Evolutionary conservation across 2,888 invertebrate species (phyloP).

Genomic region (Thecophora atra): DNA sequence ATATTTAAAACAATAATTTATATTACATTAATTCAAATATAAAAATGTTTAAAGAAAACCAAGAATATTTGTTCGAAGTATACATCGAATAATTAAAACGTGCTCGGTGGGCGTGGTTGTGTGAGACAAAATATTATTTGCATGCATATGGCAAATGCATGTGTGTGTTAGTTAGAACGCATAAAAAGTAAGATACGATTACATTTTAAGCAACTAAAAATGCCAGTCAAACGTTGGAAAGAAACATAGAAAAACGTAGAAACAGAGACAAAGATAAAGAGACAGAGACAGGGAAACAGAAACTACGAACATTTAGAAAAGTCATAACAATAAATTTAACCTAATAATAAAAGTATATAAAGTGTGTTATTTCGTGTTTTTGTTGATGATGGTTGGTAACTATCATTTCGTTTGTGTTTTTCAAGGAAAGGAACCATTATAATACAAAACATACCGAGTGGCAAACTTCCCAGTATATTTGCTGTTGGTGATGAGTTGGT

Average conservation of each 20-base stretch:
- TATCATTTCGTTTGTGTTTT: slow-evolving; percentile 20
- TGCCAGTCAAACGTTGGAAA: slow-evolving; percentile 12
- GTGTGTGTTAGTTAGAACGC: slow-evolving; percentile 16
- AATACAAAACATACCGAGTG: slow-evolving; percentile 60
- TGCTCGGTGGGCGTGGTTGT: not conserved
- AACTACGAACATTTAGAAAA: slow-evolving; percentile 36
- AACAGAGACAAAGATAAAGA: slow-evolving; percentile 16
- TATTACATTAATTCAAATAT: not conserved
- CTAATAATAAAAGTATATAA: not conserved
- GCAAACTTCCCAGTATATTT: slow-evolving; percentile 64
- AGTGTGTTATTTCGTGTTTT: not conserved
- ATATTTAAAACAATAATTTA: not conserved
- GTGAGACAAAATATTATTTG: slow-evolving; percentile 3
- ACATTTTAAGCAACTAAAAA: slow-evolving; percentile 1
- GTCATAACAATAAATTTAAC: slow-evolving; percentile 1
- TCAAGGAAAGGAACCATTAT: slow-evolving; percentile 6
- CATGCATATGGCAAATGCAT: not conserved
- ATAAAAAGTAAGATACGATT: not conserved
- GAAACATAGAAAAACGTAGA: slow-evolving; percentile 3
- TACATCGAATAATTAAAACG: not conserved
- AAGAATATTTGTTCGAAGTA: not conserved
- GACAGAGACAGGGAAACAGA: slow-evolving; percentile 24
- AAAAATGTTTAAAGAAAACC: not conserved
- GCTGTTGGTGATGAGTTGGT: slow-evolving; percentile 50
- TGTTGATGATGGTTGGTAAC: slow-evolving; percentile 13